Base-by-base conservation (phyloP, 2,113 vertebrate species). In the Pitta sordida region DNA sequence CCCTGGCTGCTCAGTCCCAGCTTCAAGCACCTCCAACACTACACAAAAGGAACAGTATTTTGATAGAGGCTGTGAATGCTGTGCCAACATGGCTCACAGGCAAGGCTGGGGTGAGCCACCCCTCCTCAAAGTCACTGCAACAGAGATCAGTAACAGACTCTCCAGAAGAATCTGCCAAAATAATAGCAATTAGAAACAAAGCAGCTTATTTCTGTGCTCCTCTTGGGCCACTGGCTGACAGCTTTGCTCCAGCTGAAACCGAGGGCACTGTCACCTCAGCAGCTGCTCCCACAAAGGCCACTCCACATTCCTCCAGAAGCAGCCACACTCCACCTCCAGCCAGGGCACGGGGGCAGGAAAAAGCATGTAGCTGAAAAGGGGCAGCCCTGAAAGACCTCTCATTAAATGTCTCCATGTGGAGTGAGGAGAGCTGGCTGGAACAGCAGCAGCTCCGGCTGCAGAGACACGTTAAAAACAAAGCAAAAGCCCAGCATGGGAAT, bases 81-180 rank as follows among this genome's bases (percentile, higher is more conserved):
- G 0, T 7, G 46, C 17, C 1, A 58, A 21, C 2, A 1, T 0
- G 3, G 53, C n/a, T 53, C 80, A 64, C 41, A 64, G 51, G 19
- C 1, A 0, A 65, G 59, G 44, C 32, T 53, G 73, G n/a, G 62
- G 59, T 0, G 2, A 86, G 59, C 39, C 70, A n/a, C 19, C 3
- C 7, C 36, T 63, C 0, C 1, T 46, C 48, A 23, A 46, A 75
- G 75, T 27, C 78, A 75, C 48, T 0, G 1, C 10, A 4, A 48
- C 69, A 62, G 34, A 39, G 68, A 73, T 23, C 6, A 1, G 37
- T 68, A 59, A 73, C 55, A 46, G 48, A 23, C 16, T 67, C 73
- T 94, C 49, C 70, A 69, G 64, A 81, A 77, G 55, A 77, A 90
- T 24, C 77, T 81, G 52, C 48, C 79, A 41, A 81, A 94, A 76